Base-by-base conservation (phyloP, 2,113 vertebrate species). In the Grantiella picta region DNA sequence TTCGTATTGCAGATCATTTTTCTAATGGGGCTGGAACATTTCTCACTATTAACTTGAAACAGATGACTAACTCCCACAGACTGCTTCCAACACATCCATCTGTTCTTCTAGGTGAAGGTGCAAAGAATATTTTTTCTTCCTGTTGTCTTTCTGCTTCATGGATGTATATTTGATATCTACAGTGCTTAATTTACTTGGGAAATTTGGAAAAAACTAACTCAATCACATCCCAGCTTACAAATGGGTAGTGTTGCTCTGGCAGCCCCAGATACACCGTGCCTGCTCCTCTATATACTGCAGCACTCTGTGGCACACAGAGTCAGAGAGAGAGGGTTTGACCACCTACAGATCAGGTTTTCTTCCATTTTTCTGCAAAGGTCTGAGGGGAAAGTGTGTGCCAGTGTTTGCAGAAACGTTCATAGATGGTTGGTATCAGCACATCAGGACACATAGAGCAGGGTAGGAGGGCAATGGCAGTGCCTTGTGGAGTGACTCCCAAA, bases 401-500 rank as follows among this genome's bases (percentile, higher is more conserved):
- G 31, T 28, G 35, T 53, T 75, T 63, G 42, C 42, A 44, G 24
- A 61, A 42, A 36, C n/a, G 6, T 80, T 87, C 53, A 47, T n/a
- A 89, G 45, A 15, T 8, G 6, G 21, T 60, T 53, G 40, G 35
- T 54, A 50, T 13, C 40, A 27, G 31, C 2, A 2, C 1, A 0
- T 57, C 56, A 49, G 68, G 57, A 53, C 28, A 49, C 0, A 12
- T 14, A 47, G 79, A 47, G 27, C 40, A 36, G 38, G 20, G 31
- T 0, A 3, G 29, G 69, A 90, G 54, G 35, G 17, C 2, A 18
- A 35, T 3, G 3, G 16, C 0, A 1, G 4, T 68, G 65, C 35
- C 56, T 60, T 68, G 38, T 3, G 4, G 35, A 80, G 57, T 35
- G 53, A 54, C 23, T 93, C 59, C 79, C n/a, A 75, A 75, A 38